Base-by-base conservation (phyloP, 2,888 invertebrate species). In the Philhelius pedissequus region DNA sequence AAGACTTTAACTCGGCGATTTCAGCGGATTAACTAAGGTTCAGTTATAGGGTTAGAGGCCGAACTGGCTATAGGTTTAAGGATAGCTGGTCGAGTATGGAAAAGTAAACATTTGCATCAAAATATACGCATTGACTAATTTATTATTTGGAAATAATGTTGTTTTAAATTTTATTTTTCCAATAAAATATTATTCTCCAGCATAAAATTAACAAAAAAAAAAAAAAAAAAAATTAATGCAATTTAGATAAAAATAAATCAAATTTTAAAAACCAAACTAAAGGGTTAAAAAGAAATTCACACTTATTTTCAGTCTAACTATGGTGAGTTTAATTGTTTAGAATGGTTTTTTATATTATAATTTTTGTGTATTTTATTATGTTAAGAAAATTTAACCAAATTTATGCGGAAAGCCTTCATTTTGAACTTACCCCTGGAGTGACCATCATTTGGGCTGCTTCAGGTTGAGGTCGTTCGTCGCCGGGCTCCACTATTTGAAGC, bases 361-460 rank as follows among this genome's bases (percentile, higher is more conserved):
- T 71, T 60, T 15, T 79, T 52, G 43, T 43, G 45, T 64, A 18
- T 30, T 48, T 76, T 18, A 20, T 76, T 18, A 20, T 56, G 13
- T 35, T 35, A 35, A 66, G 25, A 75, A 78, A 73, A 58, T 38
- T 78, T 56, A 62, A 22, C 62, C 38, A 70, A 30, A 22, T 40
- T 13, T 3, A 30, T 60, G 15, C n/a, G n/a, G 25, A 22, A 45
- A 30, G 15, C 6, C 38, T 38, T 38, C 7, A 9, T 22, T 38
- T 48, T 69, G 9, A 84, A 90, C 91, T 90, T 90, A 92, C 92
- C 91, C 91, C 91, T 86, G 92, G 92, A 81, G 92, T 91, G 62
- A 90, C 92, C 92, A 92, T 92, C 92, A 92, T 92, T 88, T 91
- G 91, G 38, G 90, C 89, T 68, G 91, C 91, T 83, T 87, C 77